Base-by-base conservation (phyloP, 2,113 vertebrate genomes). In the Vulpes vulpes region DNA sequence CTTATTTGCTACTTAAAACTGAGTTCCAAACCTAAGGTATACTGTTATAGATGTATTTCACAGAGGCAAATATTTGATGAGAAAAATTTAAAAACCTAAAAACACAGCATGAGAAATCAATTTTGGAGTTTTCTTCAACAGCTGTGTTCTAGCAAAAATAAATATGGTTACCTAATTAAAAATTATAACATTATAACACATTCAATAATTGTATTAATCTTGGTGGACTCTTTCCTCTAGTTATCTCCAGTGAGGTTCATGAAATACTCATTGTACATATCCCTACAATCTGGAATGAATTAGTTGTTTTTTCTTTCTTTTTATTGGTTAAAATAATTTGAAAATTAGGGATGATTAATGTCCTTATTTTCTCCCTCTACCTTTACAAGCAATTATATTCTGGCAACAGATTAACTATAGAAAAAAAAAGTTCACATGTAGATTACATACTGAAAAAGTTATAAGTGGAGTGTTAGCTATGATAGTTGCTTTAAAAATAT, bases 261-360 rank as follows among this genome's bases (percentile, higher is more conserved):
- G 1, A 27, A 69, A 27, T 67, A 91, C 15, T 85, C 32, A 7
- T 35, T 60, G 35, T 30, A 64, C 16, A 5, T 59, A 65, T 91
- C 62, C 55, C 12, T 17, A 76, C 35, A 73, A 27, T 81, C 17
- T 79, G 19, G 32, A 97, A 88, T 79, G n/a, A 57, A 78, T 1
- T n/a, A 0, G 10, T 0, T 83, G 27, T 32, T 27, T 16, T 96
- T 60, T 86, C 35, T 91, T 96, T 97, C 59, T 59, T 92, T 65
- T 32, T n/a, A 79, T n/a, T 30, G 10, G 30, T 76, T 53, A 86
- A 95, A 60, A 91, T 91, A 79, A 49, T 73, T 96, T 93, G 59
- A 97, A 98, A 96, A 76, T 89, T 88, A 96, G 79, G 49, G 55
- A 90, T 95, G 97, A 71, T 11, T 4, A 79, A 35, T 94, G 5